A percentile compares a stretch with the other conserved stretches of the same genome.
Evolutionary conservation across 2,797 vertebrate genomes (phyloP).

Genomic region (Epinephelus awoara): DNA sequence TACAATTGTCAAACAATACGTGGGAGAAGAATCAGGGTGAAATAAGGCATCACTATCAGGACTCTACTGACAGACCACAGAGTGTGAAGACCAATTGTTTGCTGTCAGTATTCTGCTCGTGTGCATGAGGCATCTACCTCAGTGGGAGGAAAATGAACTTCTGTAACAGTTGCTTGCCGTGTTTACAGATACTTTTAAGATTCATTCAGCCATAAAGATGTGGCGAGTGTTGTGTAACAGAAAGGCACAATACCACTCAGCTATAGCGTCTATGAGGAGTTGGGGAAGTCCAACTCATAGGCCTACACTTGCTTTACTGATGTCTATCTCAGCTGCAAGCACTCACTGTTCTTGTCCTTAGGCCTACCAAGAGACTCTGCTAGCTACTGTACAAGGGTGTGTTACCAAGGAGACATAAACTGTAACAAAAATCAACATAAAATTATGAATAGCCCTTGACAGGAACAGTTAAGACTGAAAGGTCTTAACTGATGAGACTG

Average conservation of each 20-base stretch:
- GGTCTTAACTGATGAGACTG: not conserved
- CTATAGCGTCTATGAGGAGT: conserved; percentile 1
- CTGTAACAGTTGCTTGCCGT: conserved; percentile 41
- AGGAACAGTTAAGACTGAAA: not conserved
- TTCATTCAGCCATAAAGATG: conserved; percentile 61
- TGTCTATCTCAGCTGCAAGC: conserved; percentile 42
- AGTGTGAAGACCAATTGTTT: conserved; percentile 53
- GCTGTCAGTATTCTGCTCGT: conserved; percentile 39
- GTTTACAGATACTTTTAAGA: conserved; percentile 55
- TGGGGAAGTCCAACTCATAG: conserved; percentile 46
- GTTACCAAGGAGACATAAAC: conserved; percentile 10
- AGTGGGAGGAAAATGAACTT: conserved; percentile 30
- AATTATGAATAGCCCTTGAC: not conserved
- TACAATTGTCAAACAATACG: conserved; percentile 65
- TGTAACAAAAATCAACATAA: conserved; percentile 8
- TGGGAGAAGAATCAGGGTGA: conserved; percentile 49
- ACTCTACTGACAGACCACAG: conserved; percentile 56
- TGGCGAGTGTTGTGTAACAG: conserved; percentile 46
- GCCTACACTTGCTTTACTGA: conserved; percentile 43
- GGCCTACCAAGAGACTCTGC: conserved; percentile 3
- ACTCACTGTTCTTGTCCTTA: conserved; percentile 13
- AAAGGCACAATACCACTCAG: conserved; percentile 24
- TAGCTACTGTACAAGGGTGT: not conserved
- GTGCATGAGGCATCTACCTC: conserved; percentile 19
- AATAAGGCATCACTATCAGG: conserved; percentile 74